Base-by-base conservation (phyloP, 2,888 invertebrate species). In the Diarsia rubi region DNA sequence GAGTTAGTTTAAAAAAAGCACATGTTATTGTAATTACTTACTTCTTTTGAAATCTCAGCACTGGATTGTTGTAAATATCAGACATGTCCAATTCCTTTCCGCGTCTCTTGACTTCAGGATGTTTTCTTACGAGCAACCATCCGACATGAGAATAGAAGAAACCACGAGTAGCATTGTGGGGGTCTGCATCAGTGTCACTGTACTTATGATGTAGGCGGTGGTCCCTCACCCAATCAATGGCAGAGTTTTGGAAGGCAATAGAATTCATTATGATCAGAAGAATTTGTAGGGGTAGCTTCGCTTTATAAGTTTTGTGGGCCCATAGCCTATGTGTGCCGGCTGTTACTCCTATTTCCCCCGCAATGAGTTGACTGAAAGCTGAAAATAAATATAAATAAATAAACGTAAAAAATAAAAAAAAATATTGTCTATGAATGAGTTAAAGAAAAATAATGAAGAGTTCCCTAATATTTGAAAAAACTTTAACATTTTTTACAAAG, bases 111-210 rank as follows among this genome's bases (percentile, higher is more conserved):
- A 98, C 98, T 76, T 98, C 97, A 0, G 98, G 97, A 88, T 98
- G 98, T 92, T 98, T 98, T 75, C 97, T 97, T 82, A 97, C 97
- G 69, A 98, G 90, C 57, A 98, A 93, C 98, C 98, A 98, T n/a
- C 98, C 98, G 69, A 98, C 96, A 91, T 98, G 98, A 0, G 98
- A 97, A 92, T 98, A 98, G 96, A 98, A 98, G 93, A 98, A 98
- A 3, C 98, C 98, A 68, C 98, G 95, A 14, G 89, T 97, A 0
- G 98, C 97, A 88, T 98, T 98, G 90, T 98, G 98, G 0, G 98
- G 98, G 91, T 92, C 92, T 1, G 89, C 91, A 49, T 92, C 91
- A 0, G 92, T 92, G 63, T 93, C 92, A 44, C 88, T 88, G 95
- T 97, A 98, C 89, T 98, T 98, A 93, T 98, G 98, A 88, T 98